Percentiles rank a stretch among this genome's conserved stretches.
Evolutionary conservation across 1,140 invertebrate genomes (phyloP).

Genomic region (Bombyx mori): DNA sequence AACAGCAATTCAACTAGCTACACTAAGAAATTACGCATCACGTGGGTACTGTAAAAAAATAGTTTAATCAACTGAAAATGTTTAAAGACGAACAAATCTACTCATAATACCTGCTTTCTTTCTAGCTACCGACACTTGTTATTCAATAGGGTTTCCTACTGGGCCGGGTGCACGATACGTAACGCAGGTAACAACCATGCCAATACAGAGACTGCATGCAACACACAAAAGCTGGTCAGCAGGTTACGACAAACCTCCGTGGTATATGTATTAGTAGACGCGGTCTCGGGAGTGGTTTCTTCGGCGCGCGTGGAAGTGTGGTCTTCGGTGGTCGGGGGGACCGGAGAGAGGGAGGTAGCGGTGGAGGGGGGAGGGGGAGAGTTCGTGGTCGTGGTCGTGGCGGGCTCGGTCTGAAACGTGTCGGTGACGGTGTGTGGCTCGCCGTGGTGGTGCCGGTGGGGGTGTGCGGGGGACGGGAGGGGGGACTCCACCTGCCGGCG

Average conservation of each 20-base stretch:
- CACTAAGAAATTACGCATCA: too few relatives aligned
- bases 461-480: constrained; percentile 20
- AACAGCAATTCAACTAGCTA: too few relatives aligned
- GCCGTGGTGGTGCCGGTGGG: constrained; percentile 27
- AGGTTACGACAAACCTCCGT: constrained; percentile 67
- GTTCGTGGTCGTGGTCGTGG: constrained; percentile 35
- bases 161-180: too few relatives aligned
- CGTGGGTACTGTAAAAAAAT: too few relatives aligned
- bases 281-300: constrained; percentile 49
- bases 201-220: constrained; percentile 8
- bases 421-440: constrained; percentile 19
- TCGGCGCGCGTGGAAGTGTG: constrained; percentile 28
- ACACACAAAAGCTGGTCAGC: constrained; percentile 32
- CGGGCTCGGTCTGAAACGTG: constrained; percentile 50
- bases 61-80: too few relatives aligned
- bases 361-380: constrained; percentile 13
- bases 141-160: too few relatives aligned
- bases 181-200: too few relatives aligned
- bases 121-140: too few relatives aligned
- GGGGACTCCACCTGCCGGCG: constrained; percentile 41
- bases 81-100: too few relatives aligned
- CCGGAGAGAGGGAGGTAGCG: constrained; percentile 6
- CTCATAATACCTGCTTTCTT: too few relatives aligned
- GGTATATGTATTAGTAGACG: constrained; percentile 60
- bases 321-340: constrained; percentile 13